Conservation (phyloP, 2,797 vertebrate genomes). For the Leucoraja ocellata region DNA sequence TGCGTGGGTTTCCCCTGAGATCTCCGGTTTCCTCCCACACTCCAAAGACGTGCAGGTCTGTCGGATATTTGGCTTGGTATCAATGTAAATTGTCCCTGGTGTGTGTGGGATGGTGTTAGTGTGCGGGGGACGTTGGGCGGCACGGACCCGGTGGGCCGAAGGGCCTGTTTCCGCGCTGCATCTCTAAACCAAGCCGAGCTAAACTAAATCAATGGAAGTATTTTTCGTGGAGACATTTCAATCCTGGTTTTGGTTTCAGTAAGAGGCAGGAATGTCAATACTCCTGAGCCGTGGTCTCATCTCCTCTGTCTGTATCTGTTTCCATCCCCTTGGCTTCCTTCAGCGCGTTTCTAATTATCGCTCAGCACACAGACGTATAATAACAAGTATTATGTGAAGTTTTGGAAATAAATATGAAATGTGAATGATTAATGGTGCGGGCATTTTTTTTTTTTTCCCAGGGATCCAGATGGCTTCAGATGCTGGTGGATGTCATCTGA, state of each 20-base stretch:
- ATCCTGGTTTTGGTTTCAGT: not conserved
- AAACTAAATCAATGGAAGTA: not conserved
- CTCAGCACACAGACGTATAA: not conserved
- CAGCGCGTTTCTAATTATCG: not conserved
- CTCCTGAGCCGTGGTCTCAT: not conserved
- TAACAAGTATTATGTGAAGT: constrained; percentile 22
- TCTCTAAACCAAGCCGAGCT: too few relatives aligned
- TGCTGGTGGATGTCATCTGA: constrained; percentile 18
- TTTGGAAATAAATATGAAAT: constrained; percentile 14
- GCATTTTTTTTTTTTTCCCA: not conserved
- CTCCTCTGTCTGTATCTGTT: not conserved
- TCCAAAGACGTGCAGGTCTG: too few relatives aligned
- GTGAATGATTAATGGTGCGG: not conserved
- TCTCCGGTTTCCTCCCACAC: too few relatives aligned
- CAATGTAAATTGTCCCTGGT: too few relatives aligned
- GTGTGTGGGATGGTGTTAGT: too few relatives aligned
- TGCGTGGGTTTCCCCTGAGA: too few relatives aligned
- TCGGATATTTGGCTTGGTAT: too few relatives aligned
- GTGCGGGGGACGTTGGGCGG: too few relatives aligned
- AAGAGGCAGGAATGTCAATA: not conserved
- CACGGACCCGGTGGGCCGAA: too few relatives aligned
- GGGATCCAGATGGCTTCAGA: constrained; percentile 9
- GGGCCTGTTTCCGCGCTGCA: too few relatives aligned
- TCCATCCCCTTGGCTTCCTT: constrained; percentile 19
- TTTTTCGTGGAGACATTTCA: not conserved